Evolutionary conservation across 2,888 invertebrate species (phyloP).

Genomic region (Amblyjoppa fuscipennis): DNA sequence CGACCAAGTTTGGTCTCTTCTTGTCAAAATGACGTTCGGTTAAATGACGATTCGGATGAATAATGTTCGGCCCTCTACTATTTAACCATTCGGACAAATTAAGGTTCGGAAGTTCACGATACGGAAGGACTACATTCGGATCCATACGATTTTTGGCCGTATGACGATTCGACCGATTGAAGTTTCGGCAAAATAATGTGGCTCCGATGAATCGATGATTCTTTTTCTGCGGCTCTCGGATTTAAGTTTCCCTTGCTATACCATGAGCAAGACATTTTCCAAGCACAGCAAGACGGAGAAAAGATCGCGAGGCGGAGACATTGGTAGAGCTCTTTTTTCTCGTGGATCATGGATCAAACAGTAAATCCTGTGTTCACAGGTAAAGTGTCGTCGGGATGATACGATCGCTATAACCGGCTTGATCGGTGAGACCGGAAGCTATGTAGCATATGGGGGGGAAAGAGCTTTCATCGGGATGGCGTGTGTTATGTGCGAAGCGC

Average conservation of each 20-base stretch:
- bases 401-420: constrained; percentile 39
- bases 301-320: constrained; percentile 1
- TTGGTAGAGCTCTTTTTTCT: constrained; percentile 29
- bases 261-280: background rate
- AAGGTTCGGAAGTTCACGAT: too few species aligned
- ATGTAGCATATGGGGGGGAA: constrained; percentile 19
- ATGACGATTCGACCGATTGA: too few species aligned
- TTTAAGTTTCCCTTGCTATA: background rate
- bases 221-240: background rate
- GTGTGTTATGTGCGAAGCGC: constrained; percentile 33
- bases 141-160: background rate
- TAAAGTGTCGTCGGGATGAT: constrained; percentile 19
- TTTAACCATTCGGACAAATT: too few species aligned
- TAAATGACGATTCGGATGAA: too few species aligned
- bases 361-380: constrained; percentile 45
- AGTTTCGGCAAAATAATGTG: too few species aligned
- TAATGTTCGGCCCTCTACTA: too few species aligned
- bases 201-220: background rate
- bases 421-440: constrained; percentile 25
- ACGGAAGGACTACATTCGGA: too few species aligned
- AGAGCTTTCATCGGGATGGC: constrained; percentile 47
- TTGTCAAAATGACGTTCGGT: too few species aligned
- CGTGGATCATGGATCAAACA: constrained; percentile 33
- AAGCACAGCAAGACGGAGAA: background rate
- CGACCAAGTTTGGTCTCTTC: too few species aligned